Conservation (phyloP, 2,888 invertebrate genomes). For the Eubasilissa splendida region DNA sequence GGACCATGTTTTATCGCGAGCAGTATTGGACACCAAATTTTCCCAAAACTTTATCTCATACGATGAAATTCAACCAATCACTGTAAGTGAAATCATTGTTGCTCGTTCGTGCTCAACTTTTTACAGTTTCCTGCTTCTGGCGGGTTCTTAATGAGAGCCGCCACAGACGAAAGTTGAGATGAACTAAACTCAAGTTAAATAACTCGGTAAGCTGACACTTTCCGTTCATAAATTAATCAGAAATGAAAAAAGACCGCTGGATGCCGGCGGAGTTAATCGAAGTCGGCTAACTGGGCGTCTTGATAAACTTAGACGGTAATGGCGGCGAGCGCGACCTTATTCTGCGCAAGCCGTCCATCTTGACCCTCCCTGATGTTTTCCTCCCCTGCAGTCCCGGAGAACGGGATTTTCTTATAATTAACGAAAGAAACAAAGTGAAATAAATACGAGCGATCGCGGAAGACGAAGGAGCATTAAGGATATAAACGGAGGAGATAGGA, state of each 20-base stretch:
- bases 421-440: constrained; percentile 44
- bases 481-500: constrained; percentile 26
- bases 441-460: constrained; percentile 33
- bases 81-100: constrained; percentile 6
- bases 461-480: constrained; percentile 29
- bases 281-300: constrained; percentile 54
- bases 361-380: constrained; percentile 21
- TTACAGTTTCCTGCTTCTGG: constrained; percentile 15
- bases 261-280: constrained; percentile 55
- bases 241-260: constrained; percentile 35
- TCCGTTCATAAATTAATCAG: constrained; percentile 49
- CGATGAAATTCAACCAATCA: neutral
- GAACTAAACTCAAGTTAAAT: constrained; percentile 40
- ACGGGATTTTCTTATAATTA: constrained; percentile 48
- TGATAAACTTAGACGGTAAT: constrained; percentile 56
- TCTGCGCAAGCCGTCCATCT: constrained; percentile 51
- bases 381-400: neutral
- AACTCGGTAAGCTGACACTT: constrained; percentile 46
- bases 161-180: constrained; percentile 30
- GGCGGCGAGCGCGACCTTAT: constrained; percentile 48
- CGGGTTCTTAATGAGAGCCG: constrained; percentile 25
- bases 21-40: too few relatives aligned
- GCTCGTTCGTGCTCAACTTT: constrained; percentile 15
- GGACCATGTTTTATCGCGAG: too few relatives aligned
- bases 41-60: too few relatives aligned